Base-by-base conservation (phyloP, 2,113 vertebrate species). In the Apus apus region DNA sequence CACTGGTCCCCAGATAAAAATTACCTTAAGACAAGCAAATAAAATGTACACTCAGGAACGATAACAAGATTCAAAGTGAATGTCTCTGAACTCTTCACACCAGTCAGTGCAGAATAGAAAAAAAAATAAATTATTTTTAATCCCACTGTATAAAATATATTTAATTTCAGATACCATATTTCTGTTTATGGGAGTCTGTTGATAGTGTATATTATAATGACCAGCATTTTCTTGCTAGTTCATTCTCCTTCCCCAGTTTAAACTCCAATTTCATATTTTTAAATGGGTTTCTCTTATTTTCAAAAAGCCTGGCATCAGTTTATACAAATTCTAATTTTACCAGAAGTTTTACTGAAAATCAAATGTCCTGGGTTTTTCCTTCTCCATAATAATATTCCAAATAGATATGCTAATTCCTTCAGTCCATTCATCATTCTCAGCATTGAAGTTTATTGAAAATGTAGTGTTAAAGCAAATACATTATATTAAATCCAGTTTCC, bases 331-430 rank as follows among this genome's bases (percentile, higher is more conserved):
- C 45, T 79, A 68, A 68, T 92, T 94, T 95, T 82, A 76, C 53
- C n/a, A 76, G n/a, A 91, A 89, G 62, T 82, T 94, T 89, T 82
- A 58, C 11, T 89, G 77, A 85, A 94, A 97, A 91, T 45, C 54
- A 94, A 70, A 85, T 94, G 87, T 62, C 57, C 36, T 58, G n/a
- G 15, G 3, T 76, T 91, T 89, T 89, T 78, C 62, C n/a, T 78
- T 91, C 57, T 78, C 26, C 5, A 1, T 61, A 82, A 79, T 51
- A 60, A 16, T 82, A 26, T 92, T 91, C 91, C 40, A 91, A 87
- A 94, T 70, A 94, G 66, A 82, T 78, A 89, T 85, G 65, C 32
- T 91, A 94, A 92, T 92, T 90, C 45, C 8, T 78, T 82, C 76
- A 85, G 51, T 46, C 32, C 23, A 13, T 92, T 88, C 79, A 85